Evolutionary conservation across 2,888 invertebrate genomes (phyloP), one percentile per base, ranked within the genome.

Genomic region (Lithosia quadra): DNA sequence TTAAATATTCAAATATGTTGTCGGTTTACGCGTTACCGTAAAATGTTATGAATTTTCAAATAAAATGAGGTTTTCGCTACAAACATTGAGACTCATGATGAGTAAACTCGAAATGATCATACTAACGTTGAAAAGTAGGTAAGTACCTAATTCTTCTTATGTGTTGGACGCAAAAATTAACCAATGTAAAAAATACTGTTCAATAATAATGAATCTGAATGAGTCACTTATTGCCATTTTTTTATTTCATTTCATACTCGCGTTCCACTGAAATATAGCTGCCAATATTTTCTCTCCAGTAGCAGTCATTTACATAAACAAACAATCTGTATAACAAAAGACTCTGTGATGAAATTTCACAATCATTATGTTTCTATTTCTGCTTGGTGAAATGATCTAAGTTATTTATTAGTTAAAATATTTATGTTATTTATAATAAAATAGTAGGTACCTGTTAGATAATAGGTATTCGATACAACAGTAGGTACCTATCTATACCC

Each of bases 1-100:
- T 74, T 59, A 72, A 73, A 74, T 72, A 77, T 80, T 75, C 39
- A 73, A 74, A 69, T 63, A 63, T n/a, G n/a, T n/a, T n/a, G 43
- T 65, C 43, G 58, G 60, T 56, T 71, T 39, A 58, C 57, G 57
- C n/a, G 57, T 28, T 58, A 8, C 15, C 33, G 33, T 10, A 33
- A 58, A 58, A 33, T 58, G 9, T 33, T 58, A 9, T 33, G 57
- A 58, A 33, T 9, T 58, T 33, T 9, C 18, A 58, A 55, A 22
- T 22, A 21, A 22, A 22, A 55, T 11, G 53, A 22, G 11, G 4
- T 21, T 55, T 55, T 55, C 11, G 10, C 21, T 22, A 55, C 18
- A 18, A 43, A 39, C 10, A 18, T 43, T 43, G n/a, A n/a, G n/a
- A n/a, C n/a, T n/a, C n/a, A n/a, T n/a, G n/a, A n/a, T n/a, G n/a